These are phyloP conservation scores for Gnathonemus echidnorhynchus DNA, from an alignment of 2,113 vertebrate genomes.

Conservation along the genomic window DNA sequence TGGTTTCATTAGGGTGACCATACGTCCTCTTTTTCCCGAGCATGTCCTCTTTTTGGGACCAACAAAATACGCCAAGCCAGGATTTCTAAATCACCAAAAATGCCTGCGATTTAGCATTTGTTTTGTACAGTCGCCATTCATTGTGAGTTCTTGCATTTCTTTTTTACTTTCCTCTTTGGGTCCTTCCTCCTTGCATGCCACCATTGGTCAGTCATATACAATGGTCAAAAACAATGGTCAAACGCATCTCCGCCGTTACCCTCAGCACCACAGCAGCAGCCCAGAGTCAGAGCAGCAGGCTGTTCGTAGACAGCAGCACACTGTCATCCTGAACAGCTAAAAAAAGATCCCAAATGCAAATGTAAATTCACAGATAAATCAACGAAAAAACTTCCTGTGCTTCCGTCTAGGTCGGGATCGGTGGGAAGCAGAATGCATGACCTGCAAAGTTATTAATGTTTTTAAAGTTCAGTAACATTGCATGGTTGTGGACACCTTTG, in stretches of 20 bases:
- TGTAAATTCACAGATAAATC: neutral
- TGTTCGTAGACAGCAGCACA: neutral
- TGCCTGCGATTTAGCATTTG: neutral
- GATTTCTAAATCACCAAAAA: neutral
- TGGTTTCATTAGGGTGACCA: neutral
- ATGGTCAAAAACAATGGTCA: neutral
- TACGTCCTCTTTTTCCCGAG: neutral
- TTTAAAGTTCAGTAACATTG: neutral
- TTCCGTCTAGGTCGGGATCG: neutral
- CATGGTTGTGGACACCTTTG: neutral
- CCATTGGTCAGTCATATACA: neutral
- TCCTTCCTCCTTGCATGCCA: neutral
- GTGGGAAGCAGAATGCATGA: neutral
- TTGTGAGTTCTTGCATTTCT: neutral
- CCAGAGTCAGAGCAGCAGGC: neutral
- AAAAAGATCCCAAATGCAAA: neutral
- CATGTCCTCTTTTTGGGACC: neutral
- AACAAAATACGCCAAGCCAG: neutral
- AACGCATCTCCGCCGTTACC: neutral
- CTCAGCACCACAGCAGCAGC: neutral
- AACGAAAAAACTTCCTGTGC: neutral
- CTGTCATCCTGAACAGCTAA: neutral
- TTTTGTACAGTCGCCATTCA: neutral
- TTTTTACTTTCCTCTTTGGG: neutral
- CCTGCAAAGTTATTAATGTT: neutral